Evolutionary conservation across 2,113 vertebrate genomes (phyloP).

Genomic region (Istiophorus platypterus): DNA sequence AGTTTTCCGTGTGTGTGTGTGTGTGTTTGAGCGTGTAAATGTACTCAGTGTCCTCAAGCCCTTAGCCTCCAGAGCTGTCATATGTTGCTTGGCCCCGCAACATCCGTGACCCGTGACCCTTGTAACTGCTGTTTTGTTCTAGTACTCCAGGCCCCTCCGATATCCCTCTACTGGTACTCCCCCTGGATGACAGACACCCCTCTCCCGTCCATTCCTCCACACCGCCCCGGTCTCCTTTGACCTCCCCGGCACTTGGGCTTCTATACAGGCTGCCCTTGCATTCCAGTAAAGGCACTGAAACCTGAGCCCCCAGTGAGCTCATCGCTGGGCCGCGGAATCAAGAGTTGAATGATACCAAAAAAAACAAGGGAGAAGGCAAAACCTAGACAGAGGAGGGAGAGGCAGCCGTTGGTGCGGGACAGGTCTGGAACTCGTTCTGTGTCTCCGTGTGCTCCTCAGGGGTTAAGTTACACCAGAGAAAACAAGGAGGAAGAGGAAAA

Average conservation of each 20-base stretch:
- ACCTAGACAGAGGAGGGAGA: slow-evolving; percentile 55
- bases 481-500: slow-evolving; percentile 65
- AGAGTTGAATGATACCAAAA: slow-evolving; percentile 77
- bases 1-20: slow-evolving; percentile 23
- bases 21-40: slow-evolving; percentile 63
- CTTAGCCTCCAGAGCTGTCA: slow-evolving; percentile 64
- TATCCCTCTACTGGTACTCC: slow-evolving; percentile 52
- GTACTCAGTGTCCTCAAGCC: slow-evolving; percentile 56
- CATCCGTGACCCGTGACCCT: slow-evolving; percentile 76
- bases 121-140: slow-evolving; percentile 79
- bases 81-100: slow-evolving; percentile 56
- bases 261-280: slow-evolving; percentile 75
- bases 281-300: slow-evolving; percentile 80
- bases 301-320: slow-evolving; percentile 80
- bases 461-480: slow-evolving; percentile 77
- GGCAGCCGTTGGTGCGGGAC: slow-evolving; percentile 53
- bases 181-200: slow-evolving; percentile 64
- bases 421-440: slow-evolving; percentile 80
- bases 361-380: slow-evolving; percentile 52
- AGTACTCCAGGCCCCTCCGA: slow-evolving; percentile 61
- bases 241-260: slow-evolving; percentile 74
- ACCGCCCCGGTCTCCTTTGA: slow-evolving; percentile 73
- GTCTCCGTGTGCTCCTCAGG: slow-evolving; percentile 61
- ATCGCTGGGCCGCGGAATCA: slow-evolving; percentile 71
- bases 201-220: slow-evolving; percentile 51